Percentiles rank a stretch among this genome's conserved stretches.
These are phyloP conservation scores for Luperina nickerlii DNA, from an alignment of 2,888 invertebrate species.

Conservation along the genomic window DNA sequence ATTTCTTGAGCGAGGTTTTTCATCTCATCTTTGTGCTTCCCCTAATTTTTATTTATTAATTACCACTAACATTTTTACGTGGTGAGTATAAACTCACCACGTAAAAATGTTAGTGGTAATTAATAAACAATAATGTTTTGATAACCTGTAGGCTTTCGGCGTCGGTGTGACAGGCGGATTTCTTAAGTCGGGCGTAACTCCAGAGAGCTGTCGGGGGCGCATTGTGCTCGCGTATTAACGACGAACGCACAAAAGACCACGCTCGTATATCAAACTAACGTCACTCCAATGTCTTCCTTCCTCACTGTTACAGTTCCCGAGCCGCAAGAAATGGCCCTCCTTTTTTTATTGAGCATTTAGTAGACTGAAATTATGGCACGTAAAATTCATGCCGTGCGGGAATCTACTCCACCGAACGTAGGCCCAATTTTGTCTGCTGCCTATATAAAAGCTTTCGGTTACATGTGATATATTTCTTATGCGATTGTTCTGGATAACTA, in stretches of 20 bases:
- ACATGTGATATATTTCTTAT: slow-evolving; percentile 60
- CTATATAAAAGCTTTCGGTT: slow-evolving; percentile 52
- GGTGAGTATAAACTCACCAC: slow-evolving; percentile 5
- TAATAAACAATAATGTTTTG: slow-evolving; percentile 25
- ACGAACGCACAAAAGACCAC: slow-evolving; percentile 87
- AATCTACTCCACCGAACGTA: slow-evolving; percentile 66
- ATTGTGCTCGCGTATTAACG: slow-evolving; percentile 88
- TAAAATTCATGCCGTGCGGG: slow-evolving; percentile 77
- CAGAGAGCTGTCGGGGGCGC: slow-evolving; percentile 80
- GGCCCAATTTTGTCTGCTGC: slow-evolving; percentile 64
- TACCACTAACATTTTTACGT: not conserved
- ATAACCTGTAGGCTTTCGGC: slow-evolving; percentile 63
- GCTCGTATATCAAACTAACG: slow-evolving; percentile 90
- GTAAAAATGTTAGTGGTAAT: not conserved
- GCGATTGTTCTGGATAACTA: slow-evolving; percentile 53
- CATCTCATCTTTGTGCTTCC: not conserved
- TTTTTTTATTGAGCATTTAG: slow-evolving; percentile 88
- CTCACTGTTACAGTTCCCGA: slow-evolving; percentile 83
- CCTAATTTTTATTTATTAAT: not conserved
- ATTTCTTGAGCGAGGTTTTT: not conserved
- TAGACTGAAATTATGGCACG: slow-evolving; percentile 83
- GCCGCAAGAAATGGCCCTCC: slow-evolving; percentile 83
- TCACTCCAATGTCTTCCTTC: slow-evolving; percentile 90
- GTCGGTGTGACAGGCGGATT: slow-evolving; percentile 75
- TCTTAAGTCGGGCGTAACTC: slow-evolving; percentile 85